Evolutionary conservation across 2,797 vertebrate genomes (phyloP).

Genomic region (Taeniopygia guttata): DNA sequence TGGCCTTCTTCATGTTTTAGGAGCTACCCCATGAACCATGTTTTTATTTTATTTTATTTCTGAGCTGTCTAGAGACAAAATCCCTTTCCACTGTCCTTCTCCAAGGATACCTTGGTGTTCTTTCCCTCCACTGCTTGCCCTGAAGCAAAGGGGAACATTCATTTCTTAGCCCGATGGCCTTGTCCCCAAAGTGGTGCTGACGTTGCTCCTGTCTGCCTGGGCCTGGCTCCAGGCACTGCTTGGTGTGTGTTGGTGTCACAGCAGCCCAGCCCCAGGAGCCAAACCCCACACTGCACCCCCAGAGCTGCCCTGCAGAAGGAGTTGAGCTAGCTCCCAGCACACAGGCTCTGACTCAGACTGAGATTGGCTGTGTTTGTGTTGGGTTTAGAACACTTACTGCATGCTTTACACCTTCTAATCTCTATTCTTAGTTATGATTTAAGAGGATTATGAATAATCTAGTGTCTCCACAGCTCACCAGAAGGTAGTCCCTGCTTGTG

Average conservation of each 20-base stretch:
- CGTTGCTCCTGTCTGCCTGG: neutral
- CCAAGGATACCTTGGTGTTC: neutral
- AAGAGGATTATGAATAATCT: constrained; percentile 48
- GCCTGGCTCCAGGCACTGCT: neutral
- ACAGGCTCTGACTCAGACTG: constrained; percentile 9
- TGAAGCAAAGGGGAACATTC: neutral
- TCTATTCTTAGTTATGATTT: constrained; percentile 39
- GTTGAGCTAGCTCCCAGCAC: neutral
- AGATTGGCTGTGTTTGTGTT: constrained; percentile 9
- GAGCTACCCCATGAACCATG: neutral
- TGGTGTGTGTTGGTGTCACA: neutral
- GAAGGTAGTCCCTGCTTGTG: constrained; percentile 1
- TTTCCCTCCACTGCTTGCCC: neutral
- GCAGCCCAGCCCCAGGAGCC: neutral
- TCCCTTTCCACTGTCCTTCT: neutral
- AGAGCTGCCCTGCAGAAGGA: neutral
- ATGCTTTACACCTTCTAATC: constrained; percentile 22
- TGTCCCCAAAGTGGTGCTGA: neutral
- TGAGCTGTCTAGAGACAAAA: neutral
- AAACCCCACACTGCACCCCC: neutral
- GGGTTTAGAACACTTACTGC: constrained; percentile 14
- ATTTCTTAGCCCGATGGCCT: neutral
- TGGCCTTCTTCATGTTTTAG: neutral
- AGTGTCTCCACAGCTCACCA: constrained; percentile 2
- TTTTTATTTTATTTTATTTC: neutral